Percentiles rank a stretch among this genome's conserved stretches.
Conservation (phyloP, 2,113 vertebrate genomes). For the Argyrosomus japonicus region DNA sequence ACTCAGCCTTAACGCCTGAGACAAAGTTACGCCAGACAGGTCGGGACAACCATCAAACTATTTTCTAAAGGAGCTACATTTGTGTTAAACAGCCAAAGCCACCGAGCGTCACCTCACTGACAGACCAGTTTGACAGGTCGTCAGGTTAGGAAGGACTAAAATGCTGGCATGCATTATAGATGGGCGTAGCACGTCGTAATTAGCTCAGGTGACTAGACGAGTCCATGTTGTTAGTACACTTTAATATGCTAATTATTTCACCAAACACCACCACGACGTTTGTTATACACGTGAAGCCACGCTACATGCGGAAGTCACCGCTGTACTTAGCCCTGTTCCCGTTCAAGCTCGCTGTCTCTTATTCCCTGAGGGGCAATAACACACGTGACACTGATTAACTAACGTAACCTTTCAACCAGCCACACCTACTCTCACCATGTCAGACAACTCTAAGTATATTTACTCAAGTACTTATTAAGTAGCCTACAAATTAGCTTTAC, state of each 20-base stretch:
- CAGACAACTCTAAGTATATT: not conserved
- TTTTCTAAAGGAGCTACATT: accelerated
- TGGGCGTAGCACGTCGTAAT: no score
- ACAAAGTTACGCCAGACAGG: constrained; percentile 44
- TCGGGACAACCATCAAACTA: not conserved
- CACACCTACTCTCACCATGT: not conserved
- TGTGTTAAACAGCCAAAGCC: not conserved
- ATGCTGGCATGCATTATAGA: not conserved
- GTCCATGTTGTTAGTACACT: not conserved
- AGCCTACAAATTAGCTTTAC: no score
- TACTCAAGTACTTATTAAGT: no score
- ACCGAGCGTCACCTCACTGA: accelerated
- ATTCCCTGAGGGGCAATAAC: not conserved
- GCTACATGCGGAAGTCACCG: not conserved
- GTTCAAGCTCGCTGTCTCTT: no score
- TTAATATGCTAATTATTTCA: no score
- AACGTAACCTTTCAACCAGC: not conserved
- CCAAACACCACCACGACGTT: not conserved
- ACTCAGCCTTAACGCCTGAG: constrained; percentile 14
- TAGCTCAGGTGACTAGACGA: not conserved
- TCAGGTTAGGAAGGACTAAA: no score
- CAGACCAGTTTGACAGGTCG: not conserved
- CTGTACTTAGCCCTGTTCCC: no score
- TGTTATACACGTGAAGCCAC: no score
- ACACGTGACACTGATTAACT: not conserved